Evolutionary conservation across 2,797 vertebrate species (phyloP), one percentile per base, ranked within the genome.

Genomic region (Danio kyathit): DNA sequence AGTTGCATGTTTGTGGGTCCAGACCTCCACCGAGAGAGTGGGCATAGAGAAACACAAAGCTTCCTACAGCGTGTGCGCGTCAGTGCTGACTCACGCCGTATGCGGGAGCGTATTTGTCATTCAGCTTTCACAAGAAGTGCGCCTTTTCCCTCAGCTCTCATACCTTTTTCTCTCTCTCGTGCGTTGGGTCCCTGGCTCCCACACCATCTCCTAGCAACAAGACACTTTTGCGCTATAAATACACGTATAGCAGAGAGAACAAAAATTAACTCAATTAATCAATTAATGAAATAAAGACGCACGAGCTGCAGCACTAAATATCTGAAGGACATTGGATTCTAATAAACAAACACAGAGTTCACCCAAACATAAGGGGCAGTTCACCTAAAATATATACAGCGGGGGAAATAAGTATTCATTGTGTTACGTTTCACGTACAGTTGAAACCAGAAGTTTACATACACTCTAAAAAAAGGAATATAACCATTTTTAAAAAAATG

Each of bases 161-260:
- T 85, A 60, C 82, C 76, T 84, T 87, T 87, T 85, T 89, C 85
- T 82, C 82, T 87, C 74, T 82, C 82, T n/a, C 81, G 88, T 88
- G 83, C 65, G 5, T 43, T 74, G 74, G 17, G 54, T 79, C 72
- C 64, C 88, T 90, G 40, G 59, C 79, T 88, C 86, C 88, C 90
- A 90, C 88, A 86, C 87, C 52, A 91, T 95, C 90, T 91, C 94
- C 90, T 94, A 94, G 94, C 93, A 94, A 95, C 94, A 87, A 89
- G 90, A 91, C 90, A 92, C 91, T 93, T 91, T 84, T 87, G 88
- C 86, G 79, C 92, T 93, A 94, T 91, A 94, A 95, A 94, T 94
- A 94, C 89, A 89, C 56, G 89, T 89, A 90, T 89, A 89, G 76
- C 90, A 90, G 76, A 85, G 89, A 79, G 41, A 70, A 57, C 16